Evolutionary conservation across 1,140 invertebrate genomes (phyloP).

Genomic region (Eriocheir sinensis): DNA sequence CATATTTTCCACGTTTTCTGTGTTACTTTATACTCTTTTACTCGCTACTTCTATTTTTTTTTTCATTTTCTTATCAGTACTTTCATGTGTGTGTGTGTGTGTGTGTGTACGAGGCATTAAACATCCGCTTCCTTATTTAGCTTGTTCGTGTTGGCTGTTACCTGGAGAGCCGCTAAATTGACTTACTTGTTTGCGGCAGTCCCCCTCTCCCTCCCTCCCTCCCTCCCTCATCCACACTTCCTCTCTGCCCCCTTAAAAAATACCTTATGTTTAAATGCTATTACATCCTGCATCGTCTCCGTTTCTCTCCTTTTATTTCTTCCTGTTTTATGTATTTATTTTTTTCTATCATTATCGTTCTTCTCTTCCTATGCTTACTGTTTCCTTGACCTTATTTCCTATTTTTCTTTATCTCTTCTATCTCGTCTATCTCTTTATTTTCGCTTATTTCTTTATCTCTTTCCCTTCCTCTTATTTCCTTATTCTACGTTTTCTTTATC

Average conservation of each 20-base stretch:
- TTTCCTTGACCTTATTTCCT: background rate
- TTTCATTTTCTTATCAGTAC: too few relatives aligned
- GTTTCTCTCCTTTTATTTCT: background rate
- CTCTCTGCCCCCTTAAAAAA: background rate
- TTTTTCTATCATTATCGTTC: background rate
- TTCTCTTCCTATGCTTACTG: background rate
- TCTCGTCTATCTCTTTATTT: too few relatives aligned
- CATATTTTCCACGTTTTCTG: background rate
- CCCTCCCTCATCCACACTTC: background rate
- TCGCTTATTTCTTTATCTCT: too few relatives aligned
- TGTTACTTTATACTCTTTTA: background rate
- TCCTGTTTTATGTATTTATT: background rate
- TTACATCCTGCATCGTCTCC: too few relatives aligned
- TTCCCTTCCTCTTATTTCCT: too few relatives aligned
- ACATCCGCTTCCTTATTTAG: too few relatives aligned
- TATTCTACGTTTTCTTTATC: too few relatives aligned
- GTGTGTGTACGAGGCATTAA: too few relatives aligned
- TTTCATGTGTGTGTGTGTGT: too few relatives aligned
- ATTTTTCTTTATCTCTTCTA: too few relatives aligned
- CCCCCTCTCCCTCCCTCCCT: background rate
- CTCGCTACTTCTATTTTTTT: too few relatives aligned
- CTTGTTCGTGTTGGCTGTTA: too few relatives aligned
- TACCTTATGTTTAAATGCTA: background rate
- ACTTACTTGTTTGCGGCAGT: background rate
- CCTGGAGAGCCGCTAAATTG: background rate